A percentile compares a stretch with the other conserved stretches of the same genome.
These are phyloP conservation scores for Tachysurus vachellii DNA, from an alignment of 2,113 vertebrate species.

Conservation along the genomic window DNA sequence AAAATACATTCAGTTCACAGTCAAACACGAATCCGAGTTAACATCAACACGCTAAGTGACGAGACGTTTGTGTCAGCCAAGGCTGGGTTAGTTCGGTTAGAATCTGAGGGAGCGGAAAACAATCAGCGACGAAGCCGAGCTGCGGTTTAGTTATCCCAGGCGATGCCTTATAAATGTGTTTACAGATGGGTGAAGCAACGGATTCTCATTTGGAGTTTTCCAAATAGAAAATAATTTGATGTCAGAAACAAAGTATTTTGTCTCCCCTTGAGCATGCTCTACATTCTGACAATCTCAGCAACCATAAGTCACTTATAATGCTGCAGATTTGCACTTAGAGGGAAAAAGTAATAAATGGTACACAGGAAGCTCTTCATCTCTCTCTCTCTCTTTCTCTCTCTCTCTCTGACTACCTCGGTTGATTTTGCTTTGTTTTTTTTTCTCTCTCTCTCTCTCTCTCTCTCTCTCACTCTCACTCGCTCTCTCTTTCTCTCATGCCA, in stretches of 20 bases:
- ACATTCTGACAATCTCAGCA: conserved; percentile 18
- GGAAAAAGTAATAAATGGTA: conserved; percentile 2
- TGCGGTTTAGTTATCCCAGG: not conserved
- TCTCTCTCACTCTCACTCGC: conserved; percentile 14
- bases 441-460: not conserved
- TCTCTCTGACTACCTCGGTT: not conserved
- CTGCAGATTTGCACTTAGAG: conserved; percentile 7
- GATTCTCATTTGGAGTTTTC: not conserved
- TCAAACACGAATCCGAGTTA: not conserved
- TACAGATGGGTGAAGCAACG: not conserved
- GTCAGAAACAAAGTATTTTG: conserved; percentile 9
- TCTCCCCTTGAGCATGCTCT: not conserved
- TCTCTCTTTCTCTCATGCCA: conserved; percentile 54
- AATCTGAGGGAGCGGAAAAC: not conserved
- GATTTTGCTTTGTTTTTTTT: not conserved
- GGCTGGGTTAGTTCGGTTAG: not conserved
- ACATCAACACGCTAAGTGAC: not conserved
- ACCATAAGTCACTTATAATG: conserved; percentile 4
- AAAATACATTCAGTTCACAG: not conserved
- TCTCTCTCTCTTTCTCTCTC: not conserved
- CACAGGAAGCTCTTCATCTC: conserved; percentile 9
- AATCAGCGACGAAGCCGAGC: not conserved
- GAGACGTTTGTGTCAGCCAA: not conserved
- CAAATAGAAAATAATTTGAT: not conserved
- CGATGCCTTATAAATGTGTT: not conserved